Conservation (phyloP, 2,113 vertebrate species). For the Gymnogyps californianus region DNA sequence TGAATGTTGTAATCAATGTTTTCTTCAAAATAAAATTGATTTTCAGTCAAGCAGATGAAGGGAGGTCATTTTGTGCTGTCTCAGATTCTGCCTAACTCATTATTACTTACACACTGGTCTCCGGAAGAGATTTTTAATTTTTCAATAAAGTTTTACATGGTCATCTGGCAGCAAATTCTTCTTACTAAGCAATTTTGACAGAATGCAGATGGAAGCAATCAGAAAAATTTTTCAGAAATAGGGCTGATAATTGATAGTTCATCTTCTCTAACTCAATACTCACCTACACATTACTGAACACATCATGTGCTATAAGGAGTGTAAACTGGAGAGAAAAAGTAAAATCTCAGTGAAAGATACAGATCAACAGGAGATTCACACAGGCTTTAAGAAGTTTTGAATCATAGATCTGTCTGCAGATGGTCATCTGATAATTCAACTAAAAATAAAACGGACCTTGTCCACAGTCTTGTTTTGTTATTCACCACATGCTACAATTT, state of each 20-base stretch:
- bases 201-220: background rate
- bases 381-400: background rate
- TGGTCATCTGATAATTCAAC: background rate
- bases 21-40: slow-evolving; percentile 16
- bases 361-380: background rate
- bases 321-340: background rate
- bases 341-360: background rate
- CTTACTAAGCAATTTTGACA: background rate
- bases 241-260: background rate
- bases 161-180: background rate
- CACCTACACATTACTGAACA: background rate
- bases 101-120: background rate
- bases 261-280: background rate
- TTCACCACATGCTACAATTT: background rate
- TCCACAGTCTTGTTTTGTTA: background rate
- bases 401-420: background rate
- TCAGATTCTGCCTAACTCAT: background rate
- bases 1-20: background rate
- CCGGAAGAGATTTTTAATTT: background rate
- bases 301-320: background rate
- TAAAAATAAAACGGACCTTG: background rate
- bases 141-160: background rate
- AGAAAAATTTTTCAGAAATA: background rate
- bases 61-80: background rate
- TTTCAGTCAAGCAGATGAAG: background rate